Evolutionary conservation across 2,113 vertebrate species (phyloP).

Genomic region (Pan troglodytes): NHGRI_mPanTro3-v2.1_pri NC_086015.1:135666501-135667000

Average conservation of each 20-base stretch:
- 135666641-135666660: background rate
- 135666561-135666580: background rate
- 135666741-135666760: background rate
- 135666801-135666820: background rate
- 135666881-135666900: too few relatives aligned
- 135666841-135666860: background rate
- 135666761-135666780: background rate
- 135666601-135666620: background rate
- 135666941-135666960: background rate
- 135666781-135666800: background rate
- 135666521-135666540: background rate
- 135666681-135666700: background rate
- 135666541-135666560: slow-evolving; percentile 16
- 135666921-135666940: background rate
- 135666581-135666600: background rate
- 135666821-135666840: background rate
- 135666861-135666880: background rate
- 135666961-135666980: background rate
- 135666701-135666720: background rate
- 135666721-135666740: background rate
- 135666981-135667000: background rate
- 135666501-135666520: background rate
- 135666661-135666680: background rate
- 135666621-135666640: background rate
- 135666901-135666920: background rate